Percentiles rank a stretch among this genome's conserved stretches.
phyloP scores from a whole-genome alignment of 2,888 invertebrate genomes.

The Kryphioiulus occultus region DNA sequence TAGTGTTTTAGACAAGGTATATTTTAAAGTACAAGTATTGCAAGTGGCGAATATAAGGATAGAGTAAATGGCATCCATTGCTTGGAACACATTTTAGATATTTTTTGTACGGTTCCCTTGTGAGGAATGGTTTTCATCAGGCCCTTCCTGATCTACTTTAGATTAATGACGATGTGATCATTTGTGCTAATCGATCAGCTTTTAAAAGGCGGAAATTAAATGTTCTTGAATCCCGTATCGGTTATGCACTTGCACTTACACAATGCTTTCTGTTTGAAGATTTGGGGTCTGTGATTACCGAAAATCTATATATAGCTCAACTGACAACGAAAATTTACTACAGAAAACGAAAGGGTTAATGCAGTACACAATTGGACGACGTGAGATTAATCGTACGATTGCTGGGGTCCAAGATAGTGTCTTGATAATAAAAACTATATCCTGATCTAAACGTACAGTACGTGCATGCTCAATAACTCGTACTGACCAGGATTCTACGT shows the following conservation, averaged over 20 bases:
- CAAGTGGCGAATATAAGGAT: no score
- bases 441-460: not conserved
- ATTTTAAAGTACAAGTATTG: no score
- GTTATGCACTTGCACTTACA: not conserved
- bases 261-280: not conserved
- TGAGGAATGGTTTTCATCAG: not conserved
- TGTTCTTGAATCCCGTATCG: not conserved
- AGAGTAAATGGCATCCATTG: no score
- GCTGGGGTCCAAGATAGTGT: not conserved
- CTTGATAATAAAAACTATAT: not conserved
- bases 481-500: no score
- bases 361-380: not conserved
- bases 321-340: not conserved
- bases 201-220: conserved; percentile 3
- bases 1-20: no score
- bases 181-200: conserved; percentile 24
- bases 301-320: conserved; percentile 24
- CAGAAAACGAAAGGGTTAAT: not conserved
- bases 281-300: not conserved
- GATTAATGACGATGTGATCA: conserved; percentile 2
- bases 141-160: not conserved
- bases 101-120: not conserved
- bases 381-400: not conserved
- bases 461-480: no score
- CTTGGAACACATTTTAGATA: no score